Base-by-base conservation (phyloP, 2,113 vertebrate genomes). In the Leptosomus discolor region DNA sequence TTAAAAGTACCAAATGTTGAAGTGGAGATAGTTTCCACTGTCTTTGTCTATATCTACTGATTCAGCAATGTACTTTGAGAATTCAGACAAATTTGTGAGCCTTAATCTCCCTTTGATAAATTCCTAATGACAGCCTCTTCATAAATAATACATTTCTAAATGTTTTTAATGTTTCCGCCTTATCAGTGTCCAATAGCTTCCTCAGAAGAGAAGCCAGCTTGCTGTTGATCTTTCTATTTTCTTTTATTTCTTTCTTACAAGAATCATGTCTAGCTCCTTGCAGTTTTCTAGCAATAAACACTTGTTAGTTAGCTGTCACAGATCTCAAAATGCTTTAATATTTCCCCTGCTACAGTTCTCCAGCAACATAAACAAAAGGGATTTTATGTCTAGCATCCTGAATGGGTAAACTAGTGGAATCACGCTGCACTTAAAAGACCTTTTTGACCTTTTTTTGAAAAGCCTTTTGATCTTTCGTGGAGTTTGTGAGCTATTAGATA, bases 111-210 rank as follows among this genome's bases (percentile, higher is more conserved):
- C 45, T 91, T 46, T 83, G n/a, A 93, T 85, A 85, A 94, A 88
- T 93, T 92, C 77, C 74, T 93, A 87, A 56, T 90, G 74, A 56
- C 64, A 81, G 37, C 34, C 46, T 79, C 56, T 94, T 95, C 57
- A 60, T 96, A 96, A 96, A 95, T 80, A 95, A 88, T 88, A 53
- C 4, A 75, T 94, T 96, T 92, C 53, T 91, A 92, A 86, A 96
- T 92, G 75, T 81, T 94, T 92, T 76, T 63, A 93, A 69, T 86
- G 68, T 65, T 89, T 67, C 61, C 92, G 11, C 22, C 36, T 34
- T 93, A 93, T 92, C 45, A 79, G 50, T 78, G 51, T 92, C 63
- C 37, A 86, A 1, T 92, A 63, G 58, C 80, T 64, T 86, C 54
- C 21, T 78, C 65, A 74, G 80, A 83, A 93, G n/a, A 61, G 57